Conservation (phyloP, 2,888 invertebrate genomes). For the Nomada lathburiana region DNA sequence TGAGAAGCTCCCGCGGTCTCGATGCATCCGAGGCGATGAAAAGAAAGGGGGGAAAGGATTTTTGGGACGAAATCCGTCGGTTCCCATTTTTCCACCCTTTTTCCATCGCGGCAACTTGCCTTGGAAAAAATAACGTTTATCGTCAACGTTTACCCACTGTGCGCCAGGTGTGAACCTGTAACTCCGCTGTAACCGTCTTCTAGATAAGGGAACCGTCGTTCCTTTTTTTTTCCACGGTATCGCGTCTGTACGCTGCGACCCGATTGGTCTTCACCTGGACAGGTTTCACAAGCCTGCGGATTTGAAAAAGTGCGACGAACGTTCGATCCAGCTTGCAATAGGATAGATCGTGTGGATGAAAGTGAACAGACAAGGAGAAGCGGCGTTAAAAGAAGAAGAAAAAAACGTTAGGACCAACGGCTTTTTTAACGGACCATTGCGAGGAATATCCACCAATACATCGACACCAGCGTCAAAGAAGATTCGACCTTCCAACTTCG, state of each 20-base stretch:
- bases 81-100: constrained; percentile 72
- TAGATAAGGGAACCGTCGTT: constrained; percentile 67
- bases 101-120: constrained; percentile 35
- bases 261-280: constrained; percentile 25
- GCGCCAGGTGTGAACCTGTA: constrained; percentile 63
- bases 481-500: not conserved
- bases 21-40: constrained; percentile 12
- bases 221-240: constrained; percentile 25
- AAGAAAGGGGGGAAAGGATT: constrained; percentile 61
- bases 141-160: constrained; percentile 6
- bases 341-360: constrained; percentile 17
- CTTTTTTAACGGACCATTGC: constrained; percentile 45
- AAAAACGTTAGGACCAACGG: constrained; percentile 38
- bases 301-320: constrained; percentile 59
- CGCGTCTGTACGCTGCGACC: not conserved
- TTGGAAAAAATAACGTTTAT: constrained; percentile 52
- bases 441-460: not conserved
- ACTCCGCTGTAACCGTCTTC: constrained; percentile 16
- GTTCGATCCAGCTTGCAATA: constrained; percentile 20
- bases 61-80: constrained; percentile 74
- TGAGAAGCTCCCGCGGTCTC: constrained; percentile 64
- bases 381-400: not conserved
- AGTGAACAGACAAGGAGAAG: not conserved
- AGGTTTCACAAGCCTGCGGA: constrained; percentile 7
- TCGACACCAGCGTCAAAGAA: not conserved